Evolutionary conservation across 2,888 invertebrate species (phyloP).

Genomic region (Amphipyra tragopoginis): DNA sequence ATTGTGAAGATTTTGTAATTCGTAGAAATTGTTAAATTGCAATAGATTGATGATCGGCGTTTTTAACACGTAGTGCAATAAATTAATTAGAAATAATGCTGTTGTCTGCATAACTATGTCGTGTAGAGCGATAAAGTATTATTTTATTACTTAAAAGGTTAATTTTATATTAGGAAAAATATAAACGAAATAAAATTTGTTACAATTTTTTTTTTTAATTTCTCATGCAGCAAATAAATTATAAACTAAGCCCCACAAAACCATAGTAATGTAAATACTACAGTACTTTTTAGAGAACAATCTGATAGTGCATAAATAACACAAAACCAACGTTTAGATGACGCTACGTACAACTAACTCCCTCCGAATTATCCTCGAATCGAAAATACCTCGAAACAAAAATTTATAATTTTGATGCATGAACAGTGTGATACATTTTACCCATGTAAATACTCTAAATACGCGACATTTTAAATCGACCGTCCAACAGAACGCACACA

Average conservation of each 20-base stretch:
- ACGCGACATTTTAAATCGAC: too few species aligned
- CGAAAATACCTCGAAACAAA: too few species aligned
- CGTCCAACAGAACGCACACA: too few species aligned
- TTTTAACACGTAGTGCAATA: conserved; percentile 48
- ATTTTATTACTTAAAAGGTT: conserved; percentile 31
- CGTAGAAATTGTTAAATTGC: conserved; percentile 45
- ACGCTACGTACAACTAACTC: too few species aligned
- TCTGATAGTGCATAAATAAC: too few species aligned
- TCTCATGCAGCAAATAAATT: too few species aligned
- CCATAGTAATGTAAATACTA: too few species aligned
- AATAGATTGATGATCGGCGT: conserved; percentile 25
- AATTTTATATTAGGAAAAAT: background rate
- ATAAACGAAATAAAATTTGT: too few species aligned
- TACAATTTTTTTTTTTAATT: too few species aligned
- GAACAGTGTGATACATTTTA: conserved; percentile 8
- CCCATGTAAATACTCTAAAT: background rate
- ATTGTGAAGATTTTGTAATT: conserved; percentile 39
- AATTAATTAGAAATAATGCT: conserved; percentile 31
- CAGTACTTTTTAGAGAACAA: too few species aligned
- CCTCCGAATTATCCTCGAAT: too few species aligned
- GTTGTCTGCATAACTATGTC: conserved; percentile 23
- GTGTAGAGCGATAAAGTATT: conserved; percentile 15
- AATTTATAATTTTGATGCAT: conserved; percentile 14
- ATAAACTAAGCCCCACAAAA: too few species aligned
- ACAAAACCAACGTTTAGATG: background rate